A percentile compares a stretch with the other conserved stretches of the same genome.
phyloP scores from a whole-genome alignment of 1,140 invertebrate species.

The Drosophila willistoni region DNA sequence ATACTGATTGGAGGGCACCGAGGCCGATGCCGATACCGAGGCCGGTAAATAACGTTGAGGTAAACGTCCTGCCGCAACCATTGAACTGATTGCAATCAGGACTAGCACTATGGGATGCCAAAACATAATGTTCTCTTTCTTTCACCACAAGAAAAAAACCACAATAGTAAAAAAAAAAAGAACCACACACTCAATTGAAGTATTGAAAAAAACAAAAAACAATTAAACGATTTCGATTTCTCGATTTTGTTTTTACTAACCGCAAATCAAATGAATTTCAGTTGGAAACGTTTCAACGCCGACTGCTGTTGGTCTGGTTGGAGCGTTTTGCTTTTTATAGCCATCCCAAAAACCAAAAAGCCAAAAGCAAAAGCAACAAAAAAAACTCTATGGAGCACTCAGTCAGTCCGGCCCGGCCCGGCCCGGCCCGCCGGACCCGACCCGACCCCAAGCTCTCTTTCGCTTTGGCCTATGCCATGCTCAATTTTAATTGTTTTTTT shows the following conservation, averaged over 20 bases:
- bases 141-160: conserved; percentile 27
- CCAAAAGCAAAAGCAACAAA: neutral
- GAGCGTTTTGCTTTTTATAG: conserved; percentile 63
- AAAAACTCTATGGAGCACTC: neutral
- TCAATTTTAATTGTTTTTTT: conserved; percentile 73
- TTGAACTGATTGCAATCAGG: conserved; percentile 34
- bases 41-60: conserved; percentile 54
- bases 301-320: conserved; percentile 52
- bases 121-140: conserved; percentile 35
- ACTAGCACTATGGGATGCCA: conserved; percentile 31
- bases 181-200: neutral
- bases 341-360: conserved; percentile 2
- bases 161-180: conserved; percentile 12
- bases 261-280: conserved; percentile 17
- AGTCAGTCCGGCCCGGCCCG: neutral
- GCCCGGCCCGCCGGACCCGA: neutral
- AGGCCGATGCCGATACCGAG: no score
- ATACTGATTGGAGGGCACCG: conserved; percentile 63
- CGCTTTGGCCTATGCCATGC: conserved; percentile 26
- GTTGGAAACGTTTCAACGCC: conserved; percentile 37
- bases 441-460: conserved; percentile 24
- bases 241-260: neutral
- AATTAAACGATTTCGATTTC: neutral
- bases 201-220: neutral
- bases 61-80: conserved; percentile 39